phyloP scores from a whole-genome alignment of 2,888 invertebrate species.

The Thera britannica region DNA sequence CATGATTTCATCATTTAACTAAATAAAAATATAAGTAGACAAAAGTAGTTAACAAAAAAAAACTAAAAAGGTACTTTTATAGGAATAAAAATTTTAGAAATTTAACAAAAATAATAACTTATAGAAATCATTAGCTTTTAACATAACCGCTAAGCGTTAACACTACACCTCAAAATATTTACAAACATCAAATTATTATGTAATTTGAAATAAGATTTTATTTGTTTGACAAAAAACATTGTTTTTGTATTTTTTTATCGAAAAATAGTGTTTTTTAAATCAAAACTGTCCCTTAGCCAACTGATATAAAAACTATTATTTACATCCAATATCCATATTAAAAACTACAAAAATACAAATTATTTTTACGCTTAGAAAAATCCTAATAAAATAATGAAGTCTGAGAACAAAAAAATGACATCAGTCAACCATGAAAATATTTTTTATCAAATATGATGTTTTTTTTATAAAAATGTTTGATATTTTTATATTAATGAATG shows the following conservation, averaged over 20 bases:
- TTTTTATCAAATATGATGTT: background rate
- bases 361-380: slow-evolving; percentile 43
- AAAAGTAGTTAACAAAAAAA: slow-evolving; percentile 68
- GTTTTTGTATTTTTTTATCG: background rate
- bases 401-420: slow-evolving; percentile 14
- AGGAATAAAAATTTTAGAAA: slow-evolving; percentile 80
- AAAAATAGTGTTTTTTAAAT: slow-evolving; percentile 1
- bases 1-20: slow-evolving; percentile 72
- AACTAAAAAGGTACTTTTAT: slow-evolving; percentile 76
- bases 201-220: slow-evolving; percentile 24
- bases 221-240: slow-evolving; percentile 16
- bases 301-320: slow-evolving; percentile 72
- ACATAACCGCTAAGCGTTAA: slow-evolving; percentile 69
- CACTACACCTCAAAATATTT: slow-evolving; percentile 55
- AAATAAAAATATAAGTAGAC: slow-evolving; percentile 55
- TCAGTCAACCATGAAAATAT: slow-evolving; percentile 23
- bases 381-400: slow-evolving; percentile 15
- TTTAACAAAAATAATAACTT: slow-evolving; percentile 69
- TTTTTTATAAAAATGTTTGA: background rate
- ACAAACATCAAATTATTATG: slow-evolving; percentile 24
- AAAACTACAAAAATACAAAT: slow-evolving; percentile 43
- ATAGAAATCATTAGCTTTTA: slow-evolving; percentile 54
- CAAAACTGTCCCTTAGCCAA: slow-evolving; percentile 30
- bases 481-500: background rate
- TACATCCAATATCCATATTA: slow-evolving; percentile 78